Conservation (phyloP, 1,140 invertebrate genomes). For the Spodoptera frugiperda region DNA sequence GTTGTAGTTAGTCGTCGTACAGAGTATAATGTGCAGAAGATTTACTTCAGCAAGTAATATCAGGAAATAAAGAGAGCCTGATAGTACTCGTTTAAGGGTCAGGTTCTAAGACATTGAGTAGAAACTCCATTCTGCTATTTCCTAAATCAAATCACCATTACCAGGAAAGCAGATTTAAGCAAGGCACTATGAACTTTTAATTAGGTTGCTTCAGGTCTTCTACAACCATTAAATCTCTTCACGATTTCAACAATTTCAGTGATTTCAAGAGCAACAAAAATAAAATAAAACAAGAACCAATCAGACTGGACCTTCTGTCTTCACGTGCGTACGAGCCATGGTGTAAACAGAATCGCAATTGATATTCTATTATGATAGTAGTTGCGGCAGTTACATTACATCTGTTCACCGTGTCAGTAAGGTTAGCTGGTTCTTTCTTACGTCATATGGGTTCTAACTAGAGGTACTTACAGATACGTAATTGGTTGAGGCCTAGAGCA, state of each 20-base stretch:
- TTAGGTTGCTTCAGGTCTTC: too few relatives aligned
- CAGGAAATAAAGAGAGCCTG: background rate
- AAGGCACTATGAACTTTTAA: too few relatives aligned
- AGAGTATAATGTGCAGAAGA: background rate
- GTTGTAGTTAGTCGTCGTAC: background rate
- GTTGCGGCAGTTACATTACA: conserved; percentile 40
- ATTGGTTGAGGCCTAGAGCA: background rate
- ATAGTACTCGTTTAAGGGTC: too few relatives aligned
- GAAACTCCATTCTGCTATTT: too few relatives aligned
- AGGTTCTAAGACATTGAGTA: too few relatives aligned
- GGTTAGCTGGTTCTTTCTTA: conserved; percentile 20
- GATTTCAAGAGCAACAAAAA: background rate
- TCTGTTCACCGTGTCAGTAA: conserved; percentile 31
- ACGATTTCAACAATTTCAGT: too few relatives aligned
- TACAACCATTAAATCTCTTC: too few relatives aligned
- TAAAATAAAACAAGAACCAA: too few relatives aligned
- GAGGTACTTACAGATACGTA: too few relatives aligned
- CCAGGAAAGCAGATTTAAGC: too few relatives aligned
- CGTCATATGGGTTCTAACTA: conserved; percentile 15
- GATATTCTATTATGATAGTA: conserved; percentile 51
- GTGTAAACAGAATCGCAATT: conserved; percentile 39
- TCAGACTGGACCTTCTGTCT: background rate
- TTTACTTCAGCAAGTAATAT: background rate
- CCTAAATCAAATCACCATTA: too few relatives aligned
- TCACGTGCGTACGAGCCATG: background rate